Conservation (phyloP, 2,113 vertebrate genomes). For the Poeciliopsis turrubarensis region DNA sequence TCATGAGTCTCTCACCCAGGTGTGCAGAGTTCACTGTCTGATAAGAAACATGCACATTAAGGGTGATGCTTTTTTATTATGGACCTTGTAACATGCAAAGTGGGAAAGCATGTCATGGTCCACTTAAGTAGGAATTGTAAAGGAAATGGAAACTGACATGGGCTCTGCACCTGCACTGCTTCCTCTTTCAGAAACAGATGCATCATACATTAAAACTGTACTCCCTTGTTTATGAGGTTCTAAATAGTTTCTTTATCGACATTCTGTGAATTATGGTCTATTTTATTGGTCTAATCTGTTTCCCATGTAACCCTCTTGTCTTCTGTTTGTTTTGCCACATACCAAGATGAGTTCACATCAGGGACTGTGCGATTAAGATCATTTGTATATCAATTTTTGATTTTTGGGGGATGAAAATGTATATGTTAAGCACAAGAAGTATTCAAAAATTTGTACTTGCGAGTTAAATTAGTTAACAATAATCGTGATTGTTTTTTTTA, state of each 20-base stretch:
- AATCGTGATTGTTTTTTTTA: too few species aligned
- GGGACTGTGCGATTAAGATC: too few species aligned
- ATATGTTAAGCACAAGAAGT: too few species aligned
- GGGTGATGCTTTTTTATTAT: conserved; percentile 6
- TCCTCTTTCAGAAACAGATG: conserved; percentile 39
- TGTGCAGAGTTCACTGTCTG: background rate
- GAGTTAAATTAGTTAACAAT: too few species aligned
- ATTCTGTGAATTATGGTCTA: background rate
- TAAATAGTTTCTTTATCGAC: background rate
- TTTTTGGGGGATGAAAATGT: too few species aligned
- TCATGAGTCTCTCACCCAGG: too few species aligned
- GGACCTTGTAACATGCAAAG: conserved; percentile 36
- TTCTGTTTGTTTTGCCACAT: background rate
- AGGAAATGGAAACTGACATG: conserved; percentile 25
- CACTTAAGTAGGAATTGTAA: conserved; percentile 18
- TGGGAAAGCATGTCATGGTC: background rate
- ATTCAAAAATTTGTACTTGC: too few species aligned
- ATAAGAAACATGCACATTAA: background rate
- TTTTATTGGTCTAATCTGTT: background rate
- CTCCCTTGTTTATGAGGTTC: background rate
- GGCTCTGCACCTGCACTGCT: conserved; percentile 37
- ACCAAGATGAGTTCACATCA: background rate
- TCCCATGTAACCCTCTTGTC: background rate
- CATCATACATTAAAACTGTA: background rate
- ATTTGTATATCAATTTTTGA: too few species aligned